Conservation (phyloP, 2,888 invertebrate genomes). For the Hirtodrosophila confusa region DNA sequence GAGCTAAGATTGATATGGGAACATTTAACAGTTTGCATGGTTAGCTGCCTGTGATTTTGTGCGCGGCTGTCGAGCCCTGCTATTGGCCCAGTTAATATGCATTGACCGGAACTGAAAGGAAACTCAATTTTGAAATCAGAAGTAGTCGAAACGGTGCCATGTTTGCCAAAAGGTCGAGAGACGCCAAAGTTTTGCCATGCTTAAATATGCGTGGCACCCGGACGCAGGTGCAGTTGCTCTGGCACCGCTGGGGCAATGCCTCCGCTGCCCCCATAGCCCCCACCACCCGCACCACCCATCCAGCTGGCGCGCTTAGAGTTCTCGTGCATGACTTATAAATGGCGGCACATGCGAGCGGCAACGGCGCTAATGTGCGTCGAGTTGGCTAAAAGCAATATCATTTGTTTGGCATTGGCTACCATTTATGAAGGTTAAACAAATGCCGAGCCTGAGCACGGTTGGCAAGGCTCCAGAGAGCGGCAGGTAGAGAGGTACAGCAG, state of each 20-base stretch:
- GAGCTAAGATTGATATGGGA: slow-evolving; percentile 71
- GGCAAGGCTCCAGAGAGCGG: slow-evolving; percentile 1
- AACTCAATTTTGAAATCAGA: slow-evolving; percentile 48
- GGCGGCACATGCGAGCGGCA: slow-evolving; percentile 35
- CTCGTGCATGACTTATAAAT: slow-evolving; percentile 51
- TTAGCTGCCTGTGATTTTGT: slow-evolving; percentile 62
- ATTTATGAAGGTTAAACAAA: slow-evolving; percentile 44
- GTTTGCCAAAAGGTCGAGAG: slow-evolving; percentile 34
- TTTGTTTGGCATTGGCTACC: slow-evolving; percentile 33
- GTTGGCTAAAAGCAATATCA: slow-evolving; percentile 52
- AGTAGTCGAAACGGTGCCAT: slow-evolving; percentile 3
- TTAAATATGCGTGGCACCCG: slow-evolving; percentile 69
- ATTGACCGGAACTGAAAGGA: slow-evolving; percentile 54
- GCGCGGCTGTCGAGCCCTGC: slow-evolving; percentile 12
- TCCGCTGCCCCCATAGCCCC: neutral
- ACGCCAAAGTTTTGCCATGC: slow-evolving; percentile 52
- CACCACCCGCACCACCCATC: neutral
- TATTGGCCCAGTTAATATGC: slow-evolving; percentile 47
- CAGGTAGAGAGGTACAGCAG: neutral
- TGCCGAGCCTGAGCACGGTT: neutral
- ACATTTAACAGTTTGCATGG: slow-evolving; percentile 70
- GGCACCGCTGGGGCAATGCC: slow-evolving; percentile 17
- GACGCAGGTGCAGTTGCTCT: slow-evolving; percentile 63
- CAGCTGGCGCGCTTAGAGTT: slow-evolving; percentile 7
- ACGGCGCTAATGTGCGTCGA: slow-evolving; percentile 37